Evolutionary conservation across 2,888 invertebrate genomes (phyloP).

Genomic region (Cataglyphis rosenhaueri): DNA sequence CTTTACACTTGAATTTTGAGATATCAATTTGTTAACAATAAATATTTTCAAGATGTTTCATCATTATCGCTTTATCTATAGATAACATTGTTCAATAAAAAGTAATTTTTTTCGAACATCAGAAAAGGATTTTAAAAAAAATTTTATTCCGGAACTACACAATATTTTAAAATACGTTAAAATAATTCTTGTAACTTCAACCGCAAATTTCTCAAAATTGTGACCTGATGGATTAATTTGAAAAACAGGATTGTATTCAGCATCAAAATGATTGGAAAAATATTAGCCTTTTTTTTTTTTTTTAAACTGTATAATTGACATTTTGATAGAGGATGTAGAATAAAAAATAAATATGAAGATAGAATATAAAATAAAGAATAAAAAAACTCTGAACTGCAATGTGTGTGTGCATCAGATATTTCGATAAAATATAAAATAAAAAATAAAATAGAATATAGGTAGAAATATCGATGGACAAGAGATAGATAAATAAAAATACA

Average conservation of each 20-base stretch:
- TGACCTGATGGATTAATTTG: no score
- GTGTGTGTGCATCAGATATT: neutral
- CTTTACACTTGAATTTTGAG: slow-evolving; percentile 1
- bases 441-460: neutral
- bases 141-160: no score
- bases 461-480: neutral
- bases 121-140: neutral
- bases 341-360: neutral
- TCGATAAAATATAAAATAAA: neutral
- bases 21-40: neutral
- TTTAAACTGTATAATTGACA: neutral
- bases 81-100: neutral
- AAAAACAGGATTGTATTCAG: neutral
- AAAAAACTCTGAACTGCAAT: neutral
- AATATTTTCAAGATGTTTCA: neutral
- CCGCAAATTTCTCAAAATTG: no score
- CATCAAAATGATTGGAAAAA: neutral
- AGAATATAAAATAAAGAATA: neutral
- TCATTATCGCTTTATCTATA: neutral
- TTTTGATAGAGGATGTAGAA: neutral
- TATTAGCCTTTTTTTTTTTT: neutral
- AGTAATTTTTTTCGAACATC: neutral
- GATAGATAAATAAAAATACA: neutral
- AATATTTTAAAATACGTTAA: no score
- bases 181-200: no score